These are phyloP conservation scores for Patiria miniata DNA, from an alignment of 35 echinoderm and acorn worm species.

Conservation along the genomic window DNA sequence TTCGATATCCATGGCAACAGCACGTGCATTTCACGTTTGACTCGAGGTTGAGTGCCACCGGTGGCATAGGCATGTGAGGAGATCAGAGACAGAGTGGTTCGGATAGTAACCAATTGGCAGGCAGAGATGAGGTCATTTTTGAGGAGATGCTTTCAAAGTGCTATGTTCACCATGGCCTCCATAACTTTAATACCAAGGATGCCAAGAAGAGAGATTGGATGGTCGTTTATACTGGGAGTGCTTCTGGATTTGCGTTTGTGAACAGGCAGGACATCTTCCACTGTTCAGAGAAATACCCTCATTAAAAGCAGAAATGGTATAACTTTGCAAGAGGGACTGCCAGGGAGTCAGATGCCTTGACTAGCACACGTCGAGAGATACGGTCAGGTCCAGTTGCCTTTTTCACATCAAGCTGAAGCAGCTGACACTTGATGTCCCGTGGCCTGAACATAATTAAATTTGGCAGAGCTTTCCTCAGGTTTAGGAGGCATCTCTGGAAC, in stretches of 20 bases:
- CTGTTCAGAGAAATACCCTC: neutral
- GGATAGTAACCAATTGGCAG: neutral
- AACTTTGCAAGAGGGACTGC: neutral
- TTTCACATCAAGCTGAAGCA: neutral
- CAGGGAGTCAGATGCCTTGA: neutral
- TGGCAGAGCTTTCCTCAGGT: neutral
- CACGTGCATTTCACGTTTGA: no score
- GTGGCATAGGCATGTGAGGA: neutral
- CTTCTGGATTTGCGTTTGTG: neutral
- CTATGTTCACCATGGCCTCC: no score
- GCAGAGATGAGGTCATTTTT: neutral
- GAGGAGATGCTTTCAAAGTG: no score
- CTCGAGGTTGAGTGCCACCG: neutral
- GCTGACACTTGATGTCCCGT: neutral
- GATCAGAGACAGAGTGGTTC: neutral
- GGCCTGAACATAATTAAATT: neutral
- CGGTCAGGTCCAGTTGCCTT: neutral
- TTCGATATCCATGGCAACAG: no score
- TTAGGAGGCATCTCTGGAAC: slow-evolving; percentile 10
- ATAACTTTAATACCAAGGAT: no score
- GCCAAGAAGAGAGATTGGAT: neutral
- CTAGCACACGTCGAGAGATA: neutral
- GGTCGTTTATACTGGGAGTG: neutral
- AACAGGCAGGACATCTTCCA: neutral
- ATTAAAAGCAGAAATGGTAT: neutral